Percentiles rank a stretch among this genome's conserved stretches.
phyloP scores from a whole-genome alignment of 2,113 vertebrate genomes.

The Hypanus sabinus region DNA sequence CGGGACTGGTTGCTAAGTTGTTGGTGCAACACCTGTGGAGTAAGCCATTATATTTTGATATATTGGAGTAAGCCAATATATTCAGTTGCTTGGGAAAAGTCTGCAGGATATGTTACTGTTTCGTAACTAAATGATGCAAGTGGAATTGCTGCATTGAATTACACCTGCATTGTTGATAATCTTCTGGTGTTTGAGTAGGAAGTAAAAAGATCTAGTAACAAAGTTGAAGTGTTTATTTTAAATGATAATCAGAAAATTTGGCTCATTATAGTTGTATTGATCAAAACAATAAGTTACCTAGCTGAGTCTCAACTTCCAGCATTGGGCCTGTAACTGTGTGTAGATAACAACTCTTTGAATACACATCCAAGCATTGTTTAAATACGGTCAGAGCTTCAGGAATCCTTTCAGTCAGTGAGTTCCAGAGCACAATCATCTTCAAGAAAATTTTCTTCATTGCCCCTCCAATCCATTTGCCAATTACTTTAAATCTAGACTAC shows the following conservation, averaged over 20 bases:
- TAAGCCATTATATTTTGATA: not conserved
- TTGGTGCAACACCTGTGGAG: not conserved
- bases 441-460: too few relatives aligned
- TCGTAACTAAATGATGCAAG: not conserved
- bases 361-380: too few relatives aligned
- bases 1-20: not conserved
- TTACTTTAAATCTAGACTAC: too few relatives aligned
- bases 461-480: too few relatives aligned
- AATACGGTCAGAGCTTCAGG: too few relatives aligned
- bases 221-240: not conserved
- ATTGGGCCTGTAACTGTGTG: too few relatives aligned
- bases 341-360: too few relatives aligned
- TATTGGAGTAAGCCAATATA: not conserved
- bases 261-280: too few relatives aligned
- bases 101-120: not conserved
- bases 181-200: not conserved
- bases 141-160: not conserved
- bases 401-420: too few relatives aligned
- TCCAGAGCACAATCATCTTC: too few relatives aligned
- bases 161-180: not conserved
- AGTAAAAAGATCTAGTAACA: not conserved
- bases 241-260: not conserved
- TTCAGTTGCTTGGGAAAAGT: not conserved
- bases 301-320: too few relatives aligned
- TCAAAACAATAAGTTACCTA: too few relatives aligned